A percentile compares a stretch with the other conserved stretches of the same genome.
Evolutionary conservation across 1,140 invertebrate species (phyloP).

Genomic region (Cotesia vestalis): DNA sequence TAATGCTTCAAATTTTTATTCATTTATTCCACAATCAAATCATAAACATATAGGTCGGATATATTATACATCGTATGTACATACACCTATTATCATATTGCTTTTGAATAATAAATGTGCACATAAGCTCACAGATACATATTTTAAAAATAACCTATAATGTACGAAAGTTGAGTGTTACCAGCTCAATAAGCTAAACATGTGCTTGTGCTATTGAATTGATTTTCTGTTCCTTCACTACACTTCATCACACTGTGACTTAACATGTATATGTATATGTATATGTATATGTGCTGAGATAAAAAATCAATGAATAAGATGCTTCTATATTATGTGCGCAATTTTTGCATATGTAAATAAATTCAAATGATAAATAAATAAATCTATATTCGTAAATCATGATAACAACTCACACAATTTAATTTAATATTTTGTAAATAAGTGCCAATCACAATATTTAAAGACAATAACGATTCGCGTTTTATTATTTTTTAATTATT

Average conservation of each 20-base stretch:
- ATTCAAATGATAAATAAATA: background rate
- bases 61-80: too few relatives aligned
- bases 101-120: background rate
- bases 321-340: background rate
- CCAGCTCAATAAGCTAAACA: background rate
- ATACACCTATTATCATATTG: too few relatives aligned
- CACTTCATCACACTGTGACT: background rate
- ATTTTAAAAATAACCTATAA: conserved; percentile 1
- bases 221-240: conserved; percentile 19
- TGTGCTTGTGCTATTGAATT: conserved; percentile 9
- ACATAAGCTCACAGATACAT: background rate
- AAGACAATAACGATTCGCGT: background rate
- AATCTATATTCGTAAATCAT: background rate
- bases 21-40: background rate
- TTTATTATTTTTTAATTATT: background rate
- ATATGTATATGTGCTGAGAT: background rate
- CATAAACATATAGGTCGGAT: too few relatives aligned
- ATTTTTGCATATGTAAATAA: conserved; percentile 8
- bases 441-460: background rate
- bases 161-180: background rate
- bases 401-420: background rate
- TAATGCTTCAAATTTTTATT: conserved; percentile 13
- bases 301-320: conserved; percentile 16
- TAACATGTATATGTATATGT: too few relatives aligned
- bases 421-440: background rate